Evolutionary conservation across 2,888 invertebrate genomes (phyloP).

Genomic region (Latrodectus elegans): DNA sequence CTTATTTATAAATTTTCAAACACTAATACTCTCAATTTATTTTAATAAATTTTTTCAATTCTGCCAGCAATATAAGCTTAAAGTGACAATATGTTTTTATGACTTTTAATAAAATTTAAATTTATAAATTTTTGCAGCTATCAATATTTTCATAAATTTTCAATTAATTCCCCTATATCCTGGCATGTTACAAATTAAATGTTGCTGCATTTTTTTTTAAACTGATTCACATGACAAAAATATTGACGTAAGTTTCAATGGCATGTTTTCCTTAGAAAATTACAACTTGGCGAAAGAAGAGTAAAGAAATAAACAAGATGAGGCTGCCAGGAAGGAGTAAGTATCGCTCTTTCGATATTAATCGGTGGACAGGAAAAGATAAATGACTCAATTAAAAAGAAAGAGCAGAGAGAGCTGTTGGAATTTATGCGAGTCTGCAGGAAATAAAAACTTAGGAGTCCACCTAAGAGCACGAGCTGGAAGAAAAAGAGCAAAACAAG

Average conservation of each 20-base stretch:
- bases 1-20: no score
- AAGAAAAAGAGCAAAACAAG: neutral
- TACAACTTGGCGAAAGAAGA: neutral
- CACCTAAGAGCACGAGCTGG: neutral
- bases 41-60: no score
- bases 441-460: neutral
- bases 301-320: neutral
- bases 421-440: constrained; percentile 54
- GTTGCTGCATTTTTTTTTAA: neutral
- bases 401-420: constrained; percentile 27
- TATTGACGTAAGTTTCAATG: neutral
- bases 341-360: constrained; percentile 34
- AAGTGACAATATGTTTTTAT: no score
- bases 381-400: constrained; percentile 66
- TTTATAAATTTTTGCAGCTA: no score
- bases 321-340: neutral
- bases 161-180: neutral
- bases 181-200: neutral
- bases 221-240: neutral
- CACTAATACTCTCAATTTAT: no score
- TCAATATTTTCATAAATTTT: neutral
- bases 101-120: no score
- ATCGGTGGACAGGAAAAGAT: constrained; percentile 60
- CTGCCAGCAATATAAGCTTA: no score
- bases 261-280: neutral